Evolutionary conservation across 2,797 vertebrate species (phyloP).

Genomic region (Gastrophryne carolinensis): DNA sequence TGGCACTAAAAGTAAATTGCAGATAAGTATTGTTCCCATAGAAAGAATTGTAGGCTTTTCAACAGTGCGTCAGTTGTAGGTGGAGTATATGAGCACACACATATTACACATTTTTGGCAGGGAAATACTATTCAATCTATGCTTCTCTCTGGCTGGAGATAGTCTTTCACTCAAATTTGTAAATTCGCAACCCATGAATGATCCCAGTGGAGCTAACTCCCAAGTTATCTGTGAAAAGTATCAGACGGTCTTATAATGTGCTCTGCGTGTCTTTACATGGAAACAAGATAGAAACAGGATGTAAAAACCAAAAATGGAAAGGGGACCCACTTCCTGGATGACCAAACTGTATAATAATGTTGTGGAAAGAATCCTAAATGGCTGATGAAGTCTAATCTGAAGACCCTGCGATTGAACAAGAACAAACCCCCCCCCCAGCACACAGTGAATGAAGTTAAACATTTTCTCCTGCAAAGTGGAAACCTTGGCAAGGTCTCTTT

Average conservation of each 20-base stretch:
- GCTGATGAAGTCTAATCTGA: constrained; percentile 11
- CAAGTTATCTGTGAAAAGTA: constrained; percentile 7
- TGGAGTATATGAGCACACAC: too few relatives aligned
- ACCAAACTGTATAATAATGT: constrained; percentile 30
- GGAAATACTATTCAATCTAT: too few relatives aligned
- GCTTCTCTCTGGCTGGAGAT: neutral
- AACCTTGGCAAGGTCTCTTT: constrained; percentile 20
- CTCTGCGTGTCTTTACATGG: constrained; percentile 56
- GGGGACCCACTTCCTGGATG: neutral
- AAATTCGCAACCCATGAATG: constrained; percentile 3
- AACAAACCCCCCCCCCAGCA: constrained; percentile 9
- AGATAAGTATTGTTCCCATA: too few relatives aligned
- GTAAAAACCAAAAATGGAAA: neutral
- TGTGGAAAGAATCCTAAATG: constrained; percentile 40
- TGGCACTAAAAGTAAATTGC: too few relatives aligned
- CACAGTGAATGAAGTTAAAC: neutral
- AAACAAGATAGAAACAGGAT: neutral
- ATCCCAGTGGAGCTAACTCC: constrained; percentile 9
- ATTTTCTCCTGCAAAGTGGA: constrained; percentile 45
- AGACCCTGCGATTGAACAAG: neutral
- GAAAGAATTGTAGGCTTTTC: too few relatives aligned
- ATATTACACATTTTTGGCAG: too few relatives aligned
- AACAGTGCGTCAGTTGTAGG: too few relatives aligned
- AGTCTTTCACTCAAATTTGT: neutral
- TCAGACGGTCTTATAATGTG: constrained; percentile 3